Evolutionary conservation across 1,140 invertebrate genomes (phyloP).

Genomic region (Liolophura sinensis): DNA sequence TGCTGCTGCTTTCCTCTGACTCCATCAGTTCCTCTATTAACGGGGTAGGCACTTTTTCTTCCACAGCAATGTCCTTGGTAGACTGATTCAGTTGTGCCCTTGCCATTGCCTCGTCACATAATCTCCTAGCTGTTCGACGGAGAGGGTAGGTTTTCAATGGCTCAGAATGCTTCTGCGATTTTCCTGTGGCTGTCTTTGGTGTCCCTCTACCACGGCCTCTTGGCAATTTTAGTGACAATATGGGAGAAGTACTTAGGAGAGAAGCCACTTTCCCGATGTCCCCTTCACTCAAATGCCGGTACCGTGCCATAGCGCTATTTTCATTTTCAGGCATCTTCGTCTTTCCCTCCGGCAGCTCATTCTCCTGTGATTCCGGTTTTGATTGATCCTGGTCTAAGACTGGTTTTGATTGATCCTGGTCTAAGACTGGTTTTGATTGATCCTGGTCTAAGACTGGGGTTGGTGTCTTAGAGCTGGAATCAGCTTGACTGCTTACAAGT

Average conservation of each 20-base stretch:
- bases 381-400: no score
- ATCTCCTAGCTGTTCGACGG: conserved; percentile 9
- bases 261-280: background rate
- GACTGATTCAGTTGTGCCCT: background rate
- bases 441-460: no score
- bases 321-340: background rate
- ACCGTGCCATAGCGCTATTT: background rate
- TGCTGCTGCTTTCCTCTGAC: conserved; percentile 2
- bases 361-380: no score
- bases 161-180: conserved; percentile 3
- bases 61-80: background rate
- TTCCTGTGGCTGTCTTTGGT: no score
- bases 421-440: no score
- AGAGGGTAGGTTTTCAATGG: conserved; percentile 33
- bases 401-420: no score
- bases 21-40: background rate
- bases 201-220: background rate
- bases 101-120: conserved; percentile 8
- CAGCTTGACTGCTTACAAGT: no score
- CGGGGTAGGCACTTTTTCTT: background rate
- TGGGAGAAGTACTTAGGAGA: background rate
- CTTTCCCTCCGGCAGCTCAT: background rate
- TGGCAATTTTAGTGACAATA: background rate
- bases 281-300: background rate
- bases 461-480: no score